A percentile compares a stretch with the other conserved stretches of the same genome.
Evolutionary conservation across 1,140 invertebrate genomes (phyloP).

Genomic region (Pseudomyrmex concolor): DNA sequence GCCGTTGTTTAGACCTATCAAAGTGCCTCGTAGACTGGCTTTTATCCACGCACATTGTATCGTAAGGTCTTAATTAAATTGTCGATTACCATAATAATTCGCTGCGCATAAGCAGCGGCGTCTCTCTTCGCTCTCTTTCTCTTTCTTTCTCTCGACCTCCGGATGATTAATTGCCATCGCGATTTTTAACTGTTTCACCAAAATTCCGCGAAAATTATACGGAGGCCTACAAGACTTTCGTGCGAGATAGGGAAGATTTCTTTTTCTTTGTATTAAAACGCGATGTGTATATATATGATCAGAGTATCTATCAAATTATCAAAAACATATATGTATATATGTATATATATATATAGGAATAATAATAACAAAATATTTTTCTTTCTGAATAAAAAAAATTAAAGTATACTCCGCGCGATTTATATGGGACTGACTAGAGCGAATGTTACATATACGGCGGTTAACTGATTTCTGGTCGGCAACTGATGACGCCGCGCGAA

Average conservation of each 20-base stretch:
- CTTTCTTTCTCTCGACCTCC: neutral
- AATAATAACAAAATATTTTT: neutral
- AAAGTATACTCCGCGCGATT: neutral
- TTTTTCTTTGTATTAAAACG: slow-evolving; percentile 19
- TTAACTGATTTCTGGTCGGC: slow-evolving; percentile 43
- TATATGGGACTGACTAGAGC: neutral
- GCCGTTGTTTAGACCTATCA: slow-evolving; percentile 44
- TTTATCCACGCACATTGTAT: slow-evolving; percentile 50
- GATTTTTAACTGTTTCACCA: slow-evolving; percentile 47
- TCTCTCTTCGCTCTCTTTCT: neutral
- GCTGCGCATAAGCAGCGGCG: neutral
- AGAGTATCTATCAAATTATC: neutral
- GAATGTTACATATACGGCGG: neutral
- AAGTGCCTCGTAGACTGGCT: slow-evolving; percentile 17
- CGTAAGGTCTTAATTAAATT: slow-evolving; percentile 67
- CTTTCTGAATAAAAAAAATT: too few species aligned
- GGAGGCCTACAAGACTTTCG: neutral
- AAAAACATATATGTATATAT: neutral
- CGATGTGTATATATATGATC: neutral
- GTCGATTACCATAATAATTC: slow-evolving; percentile 67
- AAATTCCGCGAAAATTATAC: slow-evolving; percentile 44
- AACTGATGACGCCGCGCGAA: slow-evolving; percentile 25
- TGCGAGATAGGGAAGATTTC: slow-evolving; percentile 37
- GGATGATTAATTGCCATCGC: slow-evolving; percentile 56
- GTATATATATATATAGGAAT: neutral